These are phyloP conservation scores for Plutella xylostella DNA, from an alignment of 2,888 invertebrate genomes.

Conservation along the genomic window DNA sequence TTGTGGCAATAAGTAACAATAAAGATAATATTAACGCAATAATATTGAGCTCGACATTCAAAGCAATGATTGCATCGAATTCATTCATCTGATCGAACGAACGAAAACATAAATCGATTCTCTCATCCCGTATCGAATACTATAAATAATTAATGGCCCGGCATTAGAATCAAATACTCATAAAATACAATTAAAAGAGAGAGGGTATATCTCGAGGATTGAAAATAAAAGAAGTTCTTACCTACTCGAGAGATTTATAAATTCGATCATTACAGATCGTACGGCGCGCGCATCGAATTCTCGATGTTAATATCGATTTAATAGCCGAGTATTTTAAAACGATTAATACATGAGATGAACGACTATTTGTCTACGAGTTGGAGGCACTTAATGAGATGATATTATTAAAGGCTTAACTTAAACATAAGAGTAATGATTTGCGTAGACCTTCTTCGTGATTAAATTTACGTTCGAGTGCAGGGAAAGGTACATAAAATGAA, in stretches of 20 bases:
- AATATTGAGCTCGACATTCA: conserved; percentile 3
- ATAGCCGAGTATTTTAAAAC: conserved; percentile 47
- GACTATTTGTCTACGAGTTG: conserved; percentile 37
- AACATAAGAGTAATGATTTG: conserved; percentile 26
- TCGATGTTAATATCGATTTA: conserved; percentile 58
- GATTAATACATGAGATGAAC: conserved; percentile 35
- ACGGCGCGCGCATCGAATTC: conserved; percentile 54
- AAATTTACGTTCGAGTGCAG: conserved; percentile 17
- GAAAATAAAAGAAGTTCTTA: conserved; percentile 60
- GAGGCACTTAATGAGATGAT: conserved; percentile 26
- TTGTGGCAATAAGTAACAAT: background rate
- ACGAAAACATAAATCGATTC: conserved; percentile 58
- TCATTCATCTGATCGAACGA: conserved; percentile 39
- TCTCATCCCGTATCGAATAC: conserved; percentile 63
- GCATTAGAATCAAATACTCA: conserved; percentile 70
- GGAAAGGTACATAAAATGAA: too few relatives aligned
- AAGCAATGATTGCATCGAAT: conserved; percentile 22
- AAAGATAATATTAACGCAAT: background rate
- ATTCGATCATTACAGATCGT: conserved; percentile 64
- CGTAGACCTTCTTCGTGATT: conserved; percentile 19
- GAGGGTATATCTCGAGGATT: conserved; percentile 53
- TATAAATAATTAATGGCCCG: conserved; percentile 67
- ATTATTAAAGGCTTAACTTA: conserved; percentile 28
- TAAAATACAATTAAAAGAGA: conserved; percentile 70
- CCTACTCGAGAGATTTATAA: conserved; percentile 64